phyloP scores from a whole-genome alignment of 2,888 invertebrate genomes.

The Pomacea canaliculata region DNA sequence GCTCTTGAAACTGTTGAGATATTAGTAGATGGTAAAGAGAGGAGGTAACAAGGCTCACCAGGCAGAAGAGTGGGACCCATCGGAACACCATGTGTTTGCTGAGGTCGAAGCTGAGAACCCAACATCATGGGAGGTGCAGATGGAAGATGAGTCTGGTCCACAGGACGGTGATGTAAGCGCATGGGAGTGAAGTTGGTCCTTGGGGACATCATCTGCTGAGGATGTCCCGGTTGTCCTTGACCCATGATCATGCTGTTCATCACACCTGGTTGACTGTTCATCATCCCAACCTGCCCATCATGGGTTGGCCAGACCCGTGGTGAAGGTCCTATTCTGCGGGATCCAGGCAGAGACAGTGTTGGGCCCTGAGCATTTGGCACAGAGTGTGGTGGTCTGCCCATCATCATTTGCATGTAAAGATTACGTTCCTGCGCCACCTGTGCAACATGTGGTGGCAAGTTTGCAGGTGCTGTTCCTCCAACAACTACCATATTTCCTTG shows the following conservation, averaged over 20 bases:
- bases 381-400: conserved; percentile 9
- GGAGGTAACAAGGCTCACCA: conserved; percentile 3
- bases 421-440: background rate
- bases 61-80: conserved; percentile 3
- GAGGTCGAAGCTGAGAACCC: conserved; percentile 3
- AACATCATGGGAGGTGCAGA: conserved; percentile 16
- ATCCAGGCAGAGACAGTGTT: conserved; percentile 18
- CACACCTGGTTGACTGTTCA: background rate
- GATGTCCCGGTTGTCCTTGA: conserved; percentile 1
- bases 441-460: conserved; percentile 3
- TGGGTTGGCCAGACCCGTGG: background rate
- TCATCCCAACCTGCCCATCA: background rate
- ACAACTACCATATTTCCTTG: conserved; percentile 5
- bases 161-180: conserved; percentile 34
- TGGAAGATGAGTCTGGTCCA: conserved; percentile 14
- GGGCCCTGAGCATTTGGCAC: conserved; percentile 4
- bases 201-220: conserved; percentile 1
- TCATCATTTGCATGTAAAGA: conserved; percentile 27
- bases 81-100: conserved; percentile 1
- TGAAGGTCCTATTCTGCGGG: conserved; percentile 3
- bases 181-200: conserved; percentile 28
- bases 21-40: too few species aligned
- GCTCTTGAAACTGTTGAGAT: too few species aligned
- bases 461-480: background rate
- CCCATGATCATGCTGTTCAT: conserved; percentile 6